These are phyloP conservation scores for Cichlasoma orientale DNA, from an alignment of 2,797 vertebrate genomes.

Conservation along the genomic window DNA sequence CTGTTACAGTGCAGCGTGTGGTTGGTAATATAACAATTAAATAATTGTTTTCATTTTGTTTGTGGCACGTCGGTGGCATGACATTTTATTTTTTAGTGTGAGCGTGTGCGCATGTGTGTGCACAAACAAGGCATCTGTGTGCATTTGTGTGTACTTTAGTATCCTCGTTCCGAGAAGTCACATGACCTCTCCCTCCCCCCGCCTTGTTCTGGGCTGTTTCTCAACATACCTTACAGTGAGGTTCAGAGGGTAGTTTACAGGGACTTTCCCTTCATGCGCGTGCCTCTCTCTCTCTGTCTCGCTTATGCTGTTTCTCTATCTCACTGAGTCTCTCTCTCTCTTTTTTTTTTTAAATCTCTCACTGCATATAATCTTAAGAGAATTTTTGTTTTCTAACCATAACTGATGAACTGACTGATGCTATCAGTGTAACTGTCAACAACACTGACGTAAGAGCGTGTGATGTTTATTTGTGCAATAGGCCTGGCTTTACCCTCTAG, in stretches of 20 bases:
- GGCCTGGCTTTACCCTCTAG: background rate
- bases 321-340: slow-evolving; percentile 25
- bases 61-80: slow-evolving; percentile 9
- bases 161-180: slow-evolving; percentile 84
- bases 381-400: slow-evolving; percentile 34
- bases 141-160: slow-evolving; percentile 62
- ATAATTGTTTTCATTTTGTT: background rate
- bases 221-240: slow-evolving; percentile 81
- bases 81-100: slow-evolving; percentile 1
- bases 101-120: slow-evolving; percentile 6
- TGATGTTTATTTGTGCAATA: slow-evolving; percentile 42
- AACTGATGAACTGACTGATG: slow-evolving; percentile 43
- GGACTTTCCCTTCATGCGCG: slow-evolving; percentile 80
- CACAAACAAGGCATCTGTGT: slow-evolving; percentile 32
- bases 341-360: slow-evolving; percentile 23
- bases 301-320: slow-evolving; percentile 21
- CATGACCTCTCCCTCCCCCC: slow-evolving; percentile 65
- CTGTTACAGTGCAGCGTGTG: background rate
- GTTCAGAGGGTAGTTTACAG: slow-evolving; percentile 76
- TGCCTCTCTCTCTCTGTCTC: slow-evolving; percentile 31
- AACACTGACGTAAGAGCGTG: slow-evolving; percentile 32
- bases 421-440: slow-evolving; percentile 51
- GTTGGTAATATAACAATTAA: background rate
- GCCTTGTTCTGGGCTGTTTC: slow-evolving; percentile 73
- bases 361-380: slow-evolving; percentile 11